Conservation (phyloP, 2,113 vertebrate species). For the Marmota flaviventris region DNA sequence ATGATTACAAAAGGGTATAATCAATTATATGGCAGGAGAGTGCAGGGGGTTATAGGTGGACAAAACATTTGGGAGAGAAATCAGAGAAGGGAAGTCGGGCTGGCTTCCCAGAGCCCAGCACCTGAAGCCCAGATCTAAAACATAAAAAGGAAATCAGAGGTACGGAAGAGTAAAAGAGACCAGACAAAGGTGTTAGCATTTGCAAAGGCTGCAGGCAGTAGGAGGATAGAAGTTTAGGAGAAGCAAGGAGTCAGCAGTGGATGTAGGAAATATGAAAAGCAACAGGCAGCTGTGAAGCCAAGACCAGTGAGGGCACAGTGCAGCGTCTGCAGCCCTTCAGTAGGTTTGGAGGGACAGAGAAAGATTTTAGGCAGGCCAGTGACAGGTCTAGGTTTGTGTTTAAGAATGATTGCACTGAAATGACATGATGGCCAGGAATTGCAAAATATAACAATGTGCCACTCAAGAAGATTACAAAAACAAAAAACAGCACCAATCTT, state of each 20-base stretch:
- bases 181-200: background rate
- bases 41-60: background rate
- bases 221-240: accelerated
- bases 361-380: background rate
- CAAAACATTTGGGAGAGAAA: background rate
- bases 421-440: background rate
- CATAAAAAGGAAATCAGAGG: background rate
- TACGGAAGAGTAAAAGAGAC: background rate
- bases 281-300: accelerated
- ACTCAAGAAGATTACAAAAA: background rate
- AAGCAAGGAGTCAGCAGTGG: accelerated
- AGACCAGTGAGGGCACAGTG: no score
- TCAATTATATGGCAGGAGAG: background rate
- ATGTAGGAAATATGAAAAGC: background rate
- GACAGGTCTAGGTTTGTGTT: background rate
- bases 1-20: background rate
- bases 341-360: background rate
- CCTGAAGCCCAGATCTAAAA: background rate
- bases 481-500: background rate
- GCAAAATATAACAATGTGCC: background rate
- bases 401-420: background rate
- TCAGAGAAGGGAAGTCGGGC: background rate
- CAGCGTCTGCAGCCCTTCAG: background rate
- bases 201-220: background rate
- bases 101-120: background rate